Percentiles rank a stretch among this genome's conserved stretches.
Conservation (phyloP, 2,888 invertebrate species). For the Microdon myrmicae region DNA sequence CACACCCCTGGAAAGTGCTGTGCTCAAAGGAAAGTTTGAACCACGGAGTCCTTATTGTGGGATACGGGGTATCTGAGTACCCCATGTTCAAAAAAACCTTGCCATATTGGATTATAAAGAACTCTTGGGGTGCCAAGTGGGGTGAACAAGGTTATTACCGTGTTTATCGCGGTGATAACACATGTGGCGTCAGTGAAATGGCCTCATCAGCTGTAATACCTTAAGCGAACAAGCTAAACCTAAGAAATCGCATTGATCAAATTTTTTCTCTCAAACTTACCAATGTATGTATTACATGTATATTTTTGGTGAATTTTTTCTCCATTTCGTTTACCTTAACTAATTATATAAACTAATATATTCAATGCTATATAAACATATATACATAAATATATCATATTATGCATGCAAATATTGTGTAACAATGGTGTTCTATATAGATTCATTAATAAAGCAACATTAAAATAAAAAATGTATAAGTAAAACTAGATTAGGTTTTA, state of each 20-base stretch:
- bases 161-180: conserved; percentile 93
- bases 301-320: conserved; percentile 6
- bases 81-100: conserved; percentile 81
- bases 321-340: conserved; percentile 3
- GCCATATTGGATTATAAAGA: conserved; percentile 94
- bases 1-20: conserved; percentile 88
- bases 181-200: conserved; percentile 90
- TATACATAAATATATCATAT: no score
- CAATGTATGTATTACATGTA: conserved; percentile 3
- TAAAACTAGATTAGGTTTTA: no score
- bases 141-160: conserved; percentile 96
- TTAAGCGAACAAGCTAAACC: conserved; percentile 4
- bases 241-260: conserved; percentile 7
- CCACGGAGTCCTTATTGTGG: conserved; percentile 96
- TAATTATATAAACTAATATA: neutral
- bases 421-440: no score
- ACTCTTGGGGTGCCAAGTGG: conserved; percentile 93
- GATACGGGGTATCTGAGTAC: conserved; percentile 84
- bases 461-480: no score
- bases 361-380: no score
- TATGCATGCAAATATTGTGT: no score
- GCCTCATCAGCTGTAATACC: conserved; percentile 83
- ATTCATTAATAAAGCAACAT: no score
- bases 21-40: conserved; percentile 82
- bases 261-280: conserved; percentile 8